Conservation (phyloP, 2,797 vertebrate species). For the Distichodus sexfasciatus region DNA sequence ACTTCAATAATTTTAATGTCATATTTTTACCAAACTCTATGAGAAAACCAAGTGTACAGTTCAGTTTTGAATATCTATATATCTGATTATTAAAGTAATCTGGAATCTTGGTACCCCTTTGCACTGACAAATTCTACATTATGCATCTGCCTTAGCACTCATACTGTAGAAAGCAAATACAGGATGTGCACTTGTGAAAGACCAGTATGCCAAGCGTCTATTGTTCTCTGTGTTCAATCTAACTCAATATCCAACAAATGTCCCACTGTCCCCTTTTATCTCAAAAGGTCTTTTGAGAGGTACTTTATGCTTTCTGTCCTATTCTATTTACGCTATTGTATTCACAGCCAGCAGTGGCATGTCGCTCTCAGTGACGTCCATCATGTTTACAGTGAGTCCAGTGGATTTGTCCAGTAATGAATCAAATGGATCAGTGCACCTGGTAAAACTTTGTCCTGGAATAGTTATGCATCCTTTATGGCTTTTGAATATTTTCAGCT, state of each 20-base stretch:
- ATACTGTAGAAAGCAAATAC: constrained; percentile 65
- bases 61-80: too few relatives aligned
- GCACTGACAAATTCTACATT: not conserved
- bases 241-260: not conserved
- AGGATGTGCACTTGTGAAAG: constrained; percentile 13
- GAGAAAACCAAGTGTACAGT: too few relatives aligned
- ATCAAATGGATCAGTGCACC: constrained; percentile 58
- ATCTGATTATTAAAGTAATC: too few relatives aligned
- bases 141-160: constrained; percentile 53
- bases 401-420: constrained; percentile 56
- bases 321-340: too few relatives aligned
- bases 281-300: not conserved
- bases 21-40: too few relatives aligned
- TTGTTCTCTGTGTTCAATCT: not conserved
- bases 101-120: too few relatives aligned
- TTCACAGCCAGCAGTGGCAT: not conserved
- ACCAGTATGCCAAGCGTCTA: not conserved
- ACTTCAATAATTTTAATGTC: too few relatives aligned
- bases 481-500: too few relatives aligned
- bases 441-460: constrained; percentile 47
- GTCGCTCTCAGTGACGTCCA: too few relatives aligned
- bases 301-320: not conserved
- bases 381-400: constrained; percentile 14
- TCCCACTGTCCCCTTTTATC: not conserved
- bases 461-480: constrained; percentile 8